A percentile compares a stretch with the other conserved stretches of the same genome.
These are phyloP conservation scores for Dendrocopos noguchii DNA, from an alignment of 2,113 vertebrate species.

Conservation along the genomic window DNA sequence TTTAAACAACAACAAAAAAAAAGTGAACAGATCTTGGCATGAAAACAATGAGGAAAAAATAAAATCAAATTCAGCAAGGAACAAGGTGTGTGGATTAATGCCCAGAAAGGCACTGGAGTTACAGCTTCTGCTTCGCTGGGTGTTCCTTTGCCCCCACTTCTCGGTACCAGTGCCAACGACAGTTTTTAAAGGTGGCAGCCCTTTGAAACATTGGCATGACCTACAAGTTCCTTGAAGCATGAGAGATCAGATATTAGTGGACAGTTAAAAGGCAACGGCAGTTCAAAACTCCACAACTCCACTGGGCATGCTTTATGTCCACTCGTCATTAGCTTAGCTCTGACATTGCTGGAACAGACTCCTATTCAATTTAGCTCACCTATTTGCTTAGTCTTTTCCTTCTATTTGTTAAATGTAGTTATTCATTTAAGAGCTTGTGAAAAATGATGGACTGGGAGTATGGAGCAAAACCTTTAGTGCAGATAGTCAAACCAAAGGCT, in stretches of 20 bases:
- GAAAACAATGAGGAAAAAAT: neutral
- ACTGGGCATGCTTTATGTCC: neutral
- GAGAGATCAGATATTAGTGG: neutral
- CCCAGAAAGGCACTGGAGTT: neutral
- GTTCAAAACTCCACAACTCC: neutral
- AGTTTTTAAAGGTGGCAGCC: neutral
- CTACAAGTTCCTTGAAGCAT: neutral
- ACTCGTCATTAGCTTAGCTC: neutral
- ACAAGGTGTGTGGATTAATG: neutral
- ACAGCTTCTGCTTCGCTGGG: neutral
- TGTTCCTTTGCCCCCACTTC: neutral
- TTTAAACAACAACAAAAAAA: neutral
- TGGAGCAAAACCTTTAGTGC: neutral
- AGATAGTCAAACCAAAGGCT: neutral
- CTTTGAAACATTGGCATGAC: neutral
- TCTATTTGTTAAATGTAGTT: neutral
- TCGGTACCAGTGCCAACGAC: neutral
- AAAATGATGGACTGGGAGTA: neutral
- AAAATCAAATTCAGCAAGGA: neutral
- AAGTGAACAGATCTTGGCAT: neutral
- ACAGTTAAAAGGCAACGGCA: neutral
- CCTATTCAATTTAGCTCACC: fast-evolving
- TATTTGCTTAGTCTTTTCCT: neutral
- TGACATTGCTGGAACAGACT: neutral
- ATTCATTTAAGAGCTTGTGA: neutral